These are phyloP conservation scores for Lepidotrigona ventralis DNA, from an alignment of 1,140 invertebrate genomes.

Conservation along the genomic window DNA sequence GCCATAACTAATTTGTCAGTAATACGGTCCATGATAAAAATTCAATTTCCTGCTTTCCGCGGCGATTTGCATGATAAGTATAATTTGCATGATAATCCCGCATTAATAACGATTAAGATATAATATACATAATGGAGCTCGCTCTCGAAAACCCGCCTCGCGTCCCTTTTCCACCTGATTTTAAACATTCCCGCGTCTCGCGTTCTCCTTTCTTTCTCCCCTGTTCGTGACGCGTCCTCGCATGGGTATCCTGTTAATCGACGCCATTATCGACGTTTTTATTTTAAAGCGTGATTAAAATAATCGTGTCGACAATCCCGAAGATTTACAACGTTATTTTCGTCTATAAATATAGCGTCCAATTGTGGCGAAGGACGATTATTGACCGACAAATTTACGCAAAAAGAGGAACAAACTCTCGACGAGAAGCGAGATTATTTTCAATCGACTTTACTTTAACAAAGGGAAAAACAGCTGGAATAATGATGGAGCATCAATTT, in stretches of 20 bases:
- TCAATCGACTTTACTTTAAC: not conserved
- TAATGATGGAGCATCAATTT: not conserved
- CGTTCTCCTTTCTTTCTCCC: not conserved
- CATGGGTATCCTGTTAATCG: not conserved
- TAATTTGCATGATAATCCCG: slow-evolving; percentile 36
- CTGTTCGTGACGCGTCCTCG: not conserved
- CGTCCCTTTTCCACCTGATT: not conserved
- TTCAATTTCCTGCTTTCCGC: slow-evolving; percentile 37
- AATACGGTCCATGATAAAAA: slow-evolving; percentile 19
- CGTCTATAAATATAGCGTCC: not conserved
- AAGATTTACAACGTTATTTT: not conserved
- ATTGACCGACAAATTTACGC: too few relatives aligned
- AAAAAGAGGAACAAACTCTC: not conserved
- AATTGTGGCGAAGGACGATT: too few relatives aligned
- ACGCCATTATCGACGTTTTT: not conserved
- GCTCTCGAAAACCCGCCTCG: not conserved
- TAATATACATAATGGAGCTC: slow-evolving; percentile 17
- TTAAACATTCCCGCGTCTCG: not conserved
- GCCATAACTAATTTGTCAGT: slow-evolving; percentile 34
- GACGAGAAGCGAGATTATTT: not conserved
- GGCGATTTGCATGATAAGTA: slow-evolving; percentile 23
- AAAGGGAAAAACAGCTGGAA: not conserved
- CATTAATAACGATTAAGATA: slow-evolving; percentile 40
- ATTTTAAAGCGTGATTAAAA: not conserved
- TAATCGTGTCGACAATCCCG: not conserved